Base-by-base conservation (phyloP, 2,113 vertebrate species). In the Oceanites oceanicus region DNA sequence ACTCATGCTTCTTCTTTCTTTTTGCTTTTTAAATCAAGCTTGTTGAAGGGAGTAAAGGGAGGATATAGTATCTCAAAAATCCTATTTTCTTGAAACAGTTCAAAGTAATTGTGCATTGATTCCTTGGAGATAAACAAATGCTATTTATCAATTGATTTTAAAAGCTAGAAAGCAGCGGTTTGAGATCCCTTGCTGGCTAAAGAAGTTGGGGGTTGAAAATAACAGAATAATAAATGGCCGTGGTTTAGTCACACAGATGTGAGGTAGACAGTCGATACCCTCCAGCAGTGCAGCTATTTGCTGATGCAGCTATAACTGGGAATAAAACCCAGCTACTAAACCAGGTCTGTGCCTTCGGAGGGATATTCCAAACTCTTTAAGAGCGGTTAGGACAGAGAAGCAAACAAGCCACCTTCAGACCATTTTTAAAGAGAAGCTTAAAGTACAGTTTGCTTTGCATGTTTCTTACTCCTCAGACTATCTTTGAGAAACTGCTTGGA, bases 81-180 rank as follows among this genome's bases (percentile, higher is more conserved):
- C 38, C 45, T 73, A 42, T 95, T 95, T 97, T 91, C 94, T 86
- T 70, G 91, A 76, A 96, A 92, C 16, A 62, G 74, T 81, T 91
- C 71, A 36, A 94, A 92, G 89, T 94, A 92, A 95, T 92, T 95
- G 86, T 89, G 27, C 86, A 94, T 94, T 73, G 92, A 96, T 94
- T 92, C 77, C 66, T 91, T 52, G 29, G 91, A 92, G 91, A 72
- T 78, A 91, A 87, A 92, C 52, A 85, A 91, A 90, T 67, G 58
- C 38, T 92, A 85, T 94, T 94, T 94, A 92, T 94, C 91, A 96
- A 95, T 94, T 90, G 86, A 91, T 95, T 95, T 95, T 82, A 91
- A 95, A 95, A 92, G 58, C 66, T 79, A 75, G 96, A 97, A 93
- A 79, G 81, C 78, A 90, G 67, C 59, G 55, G 34, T 86, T 92